Base-by-base conservation (phyloP, 2,113 vertebrate genomes). In the Nannospalax galili region DNA sequence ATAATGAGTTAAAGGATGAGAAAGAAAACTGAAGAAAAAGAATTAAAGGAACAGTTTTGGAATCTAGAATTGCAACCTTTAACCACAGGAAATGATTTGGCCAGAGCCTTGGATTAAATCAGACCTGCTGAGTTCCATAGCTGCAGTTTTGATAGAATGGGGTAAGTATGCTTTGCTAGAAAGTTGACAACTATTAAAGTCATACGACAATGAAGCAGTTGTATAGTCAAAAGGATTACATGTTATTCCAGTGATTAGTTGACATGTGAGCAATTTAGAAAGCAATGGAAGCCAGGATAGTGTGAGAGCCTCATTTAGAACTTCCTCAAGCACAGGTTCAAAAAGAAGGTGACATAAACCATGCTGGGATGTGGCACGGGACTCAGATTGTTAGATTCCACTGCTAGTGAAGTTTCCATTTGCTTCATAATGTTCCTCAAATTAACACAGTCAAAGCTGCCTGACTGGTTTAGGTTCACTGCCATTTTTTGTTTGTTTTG, bases 21-120 rank as follows among this genome's bases (percentile, higher is more conserved):
- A 75, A 78, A 42, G 32, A 93, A 80, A 94, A 24, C 10, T 88
- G 4, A 56, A 17, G 11, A 58, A 48, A 94, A 48, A 14, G 40
- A 89, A 77, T 91, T 86, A 35, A 95, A 95, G 48, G 20, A 77
- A 79, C 4, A 85, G 14, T 20, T 95, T 90, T 84, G 35, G 19
- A 35, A 89, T 92, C 52, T 95, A 72, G 16, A 91, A 69, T 73
- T 11, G 1, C n/a, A 88, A 62, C 60, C 3, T 7, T 19, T 82
- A 40, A 56, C 56, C 35, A 58, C 0, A 20, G 56, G 42, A 64
- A 10, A 72, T 28, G 94, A 2, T 70, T 73, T 67, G 48, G 6
- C 32, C 40, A 92, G 19, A 84, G 32, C 65, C n/a, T 86, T 89
- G 16, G 2, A 80, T 75, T 89, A 92, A 82, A 87, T 78, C 17